Base-by-base conservation (phyloP, 2,888 invertebrate species). In the Chironomus riparius region DNA sequence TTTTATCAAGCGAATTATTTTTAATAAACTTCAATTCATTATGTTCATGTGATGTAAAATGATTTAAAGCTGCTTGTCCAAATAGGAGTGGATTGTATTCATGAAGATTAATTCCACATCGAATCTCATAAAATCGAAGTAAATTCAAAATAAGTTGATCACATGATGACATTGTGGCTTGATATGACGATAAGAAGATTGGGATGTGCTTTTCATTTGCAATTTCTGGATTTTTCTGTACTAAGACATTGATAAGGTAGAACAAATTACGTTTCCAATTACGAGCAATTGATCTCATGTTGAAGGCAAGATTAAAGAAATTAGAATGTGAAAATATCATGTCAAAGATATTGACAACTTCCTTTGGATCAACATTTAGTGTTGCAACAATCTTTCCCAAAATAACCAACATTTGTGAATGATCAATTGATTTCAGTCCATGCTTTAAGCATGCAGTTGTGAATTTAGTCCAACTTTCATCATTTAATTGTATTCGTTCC, bases 51-150 rank as follows among this genome's bases (percentile, higher is more conserved):
- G 72, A 38, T 72, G 72, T 15, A 50, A 72, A 72, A 15, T 56
- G 56, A 5, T 18, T 56, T 6, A 56, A 18, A 15, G 91, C 81
- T 92, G 91, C 76, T 90, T 87, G 87, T 89, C 21, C 87, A 88
- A 93, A 96, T 0, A 95, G 85, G 80, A 92, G 92, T 0, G 95
- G 95, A 78, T 91, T 89, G 81, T 87, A 91, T 79, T 89, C 86
- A 71, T 87, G 85, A 12, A 92, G 85, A 21, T 88, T 87, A 77
- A 89, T 85, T 73, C 89, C 89, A 22, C 76, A 56, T 80, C 88
- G 88, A 77, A 84, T 84, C 84, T 94, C 91, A 83, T 92, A 92
- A 77, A 87, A 85, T 78, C 88, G 87, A 76, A 94, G 82, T 78
- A 94, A 86, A 71, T 88, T 85, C 77, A 92, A 83, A 70, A 93